Evolutionary conservation across 2,797 vertebrate genomes (phyloP).

Genomic region (Sebastes variabilis): DNA sequence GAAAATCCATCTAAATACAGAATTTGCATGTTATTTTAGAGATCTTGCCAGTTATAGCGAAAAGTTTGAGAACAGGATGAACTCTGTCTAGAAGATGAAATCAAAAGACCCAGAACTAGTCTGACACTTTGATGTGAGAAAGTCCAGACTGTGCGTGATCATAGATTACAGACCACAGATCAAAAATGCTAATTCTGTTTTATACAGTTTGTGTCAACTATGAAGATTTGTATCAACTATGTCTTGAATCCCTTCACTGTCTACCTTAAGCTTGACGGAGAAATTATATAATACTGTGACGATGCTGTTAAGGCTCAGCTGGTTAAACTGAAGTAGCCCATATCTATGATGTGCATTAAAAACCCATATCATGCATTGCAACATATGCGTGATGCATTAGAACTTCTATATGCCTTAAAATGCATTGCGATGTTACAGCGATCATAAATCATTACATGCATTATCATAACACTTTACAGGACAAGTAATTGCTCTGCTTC

Average conservation of each 20-base stretch:
- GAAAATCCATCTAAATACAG: slow-evolving; percentile 40
- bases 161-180: background rate
- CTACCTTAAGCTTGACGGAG: background rate
- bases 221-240: background rate
- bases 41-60: background rate
- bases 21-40: slow-evolving; percentile 51
- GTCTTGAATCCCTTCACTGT: background rate
- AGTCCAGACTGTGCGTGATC: background rate
- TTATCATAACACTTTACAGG: slow-evolving; percentile 2
- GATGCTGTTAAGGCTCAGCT: background rate
- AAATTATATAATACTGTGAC: background rate
- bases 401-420: background rate
- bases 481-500: background rate
- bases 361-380: background rate
- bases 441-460: background rate
- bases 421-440: background rate
- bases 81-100: slow-evolving; percentile 16
- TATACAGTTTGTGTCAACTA: background rate
- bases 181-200: background rate
- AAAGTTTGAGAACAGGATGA: slow-evolving; percentile 41
- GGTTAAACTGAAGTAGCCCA: background rate
- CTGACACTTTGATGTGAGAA: slow-evolving; percentile 12
- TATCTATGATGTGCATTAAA: background rate
- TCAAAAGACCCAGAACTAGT: slow-evolving; percentile 15
- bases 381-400: background rate